Percentiles rank a stretch among this genome's conserved stretches.
These are phyloP conservation scores for Achroia grisella DNA, from an alignment of 1,140 invertebrate genomes.

Conservation along the genomic window DNA sequence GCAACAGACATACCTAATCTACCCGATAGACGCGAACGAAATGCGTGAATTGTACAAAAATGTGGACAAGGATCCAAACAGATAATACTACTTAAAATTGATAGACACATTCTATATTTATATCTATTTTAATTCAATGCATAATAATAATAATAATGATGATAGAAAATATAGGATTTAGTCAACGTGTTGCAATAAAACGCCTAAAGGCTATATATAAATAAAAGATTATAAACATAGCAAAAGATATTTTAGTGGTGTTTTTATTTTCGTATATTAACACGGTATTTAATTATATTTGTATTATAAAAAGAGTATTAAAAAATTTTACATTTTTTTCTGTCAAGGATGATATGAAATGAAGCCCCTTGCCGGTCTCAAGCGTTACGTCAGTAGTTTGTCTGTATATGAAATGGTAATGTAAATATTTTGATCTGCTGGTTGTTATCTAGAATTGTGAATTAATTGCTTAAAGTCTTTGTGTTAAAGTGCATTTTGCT, in stretches of 20 bases:
- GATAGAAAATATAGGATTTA: constrained; percentile 44
- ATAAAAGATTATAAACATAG: constrained; percentile 30
- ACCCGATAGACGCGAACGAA: too few species aligned
- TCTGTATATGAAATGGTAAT: constrained; percentile 22
- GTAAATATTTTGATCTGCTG: constrained; percentile 48
- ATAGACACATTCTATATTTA: too few species aligned
- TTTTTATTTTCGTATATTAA: constrained; percentile 48
- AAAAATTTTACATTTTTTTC: constrained; percentile 22
- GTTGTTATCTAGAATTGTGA: constrained; percentile 51
- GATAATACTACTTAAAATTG: constrained; percentile 36
- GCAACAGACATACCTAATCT: too few species aligned
- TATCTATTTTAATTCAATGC: constrained; percentile 25
- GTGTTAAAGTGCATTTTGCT: constrained; percentile 31
- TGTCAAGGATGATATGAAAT: constrained; percentile 15
- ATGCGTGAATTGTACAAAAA: too few species aligned
- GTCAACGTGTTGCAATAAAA: constrained; percentile 62
- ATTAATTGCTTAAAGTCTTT: constrained; percentile 37
- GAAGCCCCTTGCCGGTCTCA: constrained; percentile 10
- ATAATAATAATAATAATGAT: constrained; percentile 39
- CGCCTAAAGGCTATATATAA: constrained; percentile 51
- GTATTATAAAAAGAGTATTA: constrained; percentile 26
- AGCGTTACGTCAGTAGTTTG: constrained; percentile 4
- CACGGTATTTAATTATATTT: constrained; percentile 48
- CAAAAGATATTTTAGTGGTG: constrained; percentile 37
- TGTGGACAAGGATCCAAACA: too few species aligned